Conservation (phyloP, 92 coral and sea anemone species). For the Siderastrea siderea region DNA sequence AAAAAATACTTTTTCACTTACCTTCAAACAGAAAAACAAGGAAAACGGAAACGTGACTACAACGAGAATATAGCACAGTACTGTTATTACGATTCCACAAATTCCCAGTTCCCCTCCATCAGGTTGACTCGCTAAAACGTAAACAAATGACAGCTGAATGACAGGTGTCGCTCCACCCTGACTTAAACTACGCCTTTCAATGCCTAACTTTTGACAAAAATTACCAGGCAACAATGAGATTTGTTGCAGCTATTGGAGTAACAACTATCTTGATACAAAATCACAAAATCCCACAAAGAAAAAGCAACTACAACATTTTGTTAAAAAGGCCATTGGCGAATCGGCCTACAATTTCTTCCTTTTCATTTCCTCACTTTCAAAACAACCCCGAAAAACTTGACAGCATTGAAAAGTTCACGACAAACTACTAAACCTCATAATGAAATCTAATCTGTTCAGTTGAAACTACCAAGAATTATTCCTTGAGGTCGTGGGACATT, state of each 20-base stretch:
- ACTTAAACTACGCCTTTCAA: conserved; percentile 14
- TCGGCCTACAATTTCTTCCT: not conserved
- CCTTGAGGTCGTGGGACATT: no score
- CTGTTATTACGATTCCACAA: conserved; percentile 84
- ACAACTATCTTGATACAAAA: not conserved
- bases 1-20: conserved; percentile 34
- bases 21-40: conserved; percentile 95
- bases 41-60: conserved; percentile 92
- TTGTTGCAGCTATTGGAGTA: not conserved
- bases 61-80: conserved; percentile 83
- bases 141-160: conserved; percentile 42
- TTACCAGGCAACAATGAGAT: not conserved
- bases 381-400: not conserved
- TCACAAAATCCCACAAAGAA: not conserved
- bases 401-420: not conserved
- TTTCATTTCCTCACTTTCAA: not conserved
- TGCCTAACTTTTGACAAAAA: not conserved
- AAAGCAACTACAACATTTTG: not conserved
- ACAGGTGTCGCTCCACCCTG: conserved; percentile 53
- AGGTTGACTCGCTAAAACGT: conserved; percentile 82
- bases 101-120: conserved; percentile 95
- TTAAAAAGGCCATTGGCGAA: not conserved
- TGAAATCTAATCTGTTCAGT: not conserved
- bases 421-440: not conserved
- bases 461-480: not conserved